Evolutionary conservation across 2,888 invertebrate genomes (phyloP).

Genomic region (Thumatha senex): DNA sequence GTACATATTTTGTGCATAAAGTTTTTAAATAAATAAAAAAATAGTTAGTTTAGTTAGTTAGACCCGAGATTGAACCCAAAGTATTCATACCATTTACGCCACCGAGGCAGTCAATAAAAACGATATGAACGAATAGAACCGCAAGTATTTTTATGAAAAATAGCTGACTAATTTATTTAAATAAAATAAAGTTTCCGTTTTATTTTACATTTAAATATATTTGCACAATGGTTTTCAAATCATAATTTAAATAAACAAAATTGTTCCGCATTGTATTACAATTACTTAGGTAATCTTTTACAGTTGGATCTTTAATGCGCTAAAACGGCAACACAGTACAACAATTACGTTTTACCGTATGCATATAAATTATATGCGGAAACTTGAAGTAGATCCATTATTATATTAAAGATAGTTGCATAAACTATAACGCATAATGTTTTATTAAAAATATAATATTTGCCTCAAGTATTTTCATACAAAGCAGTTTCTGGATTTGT

Average conservation of each 20-base stretch:
- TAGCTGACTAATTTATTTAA: too few species aligned
- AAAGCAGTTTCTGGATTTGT: constrained; percentile 16
- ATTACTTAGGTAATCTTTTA: neutral
- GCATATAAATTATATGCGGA: constrained; percentile 11
- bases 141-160: too few species aligned
- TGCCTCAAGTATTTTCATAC: constrained; percentile 29
- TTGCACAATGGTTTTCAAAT: too few species aligned
- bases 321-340: neutral
- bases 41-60: too few species aligned
- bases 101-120: too few species aligned
- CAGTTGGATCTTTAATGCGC: neutral
- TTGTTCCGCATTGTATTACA: neutral
- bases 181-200: too few species aligned
- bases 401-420: constrained; percentile 1
- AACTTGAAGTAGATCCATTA: neutral
- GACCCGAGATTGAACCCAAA: too few species aligned
- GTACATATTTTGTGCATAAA: too few species aligned
- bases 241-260: neutral
- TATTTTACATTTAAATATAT: too few species aligned
- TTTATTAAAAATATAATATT: constrained; percentile 8
- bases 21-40: too few species aligned
- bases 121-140: too few species aligned
- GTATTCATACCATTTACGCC: too few species aligned
- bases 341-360: neutral
- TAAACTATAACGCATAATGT: neutral